Conservation (phyloP, 2,797 vertebrate species). For the Mormyrus hasselquistii region DNA sequence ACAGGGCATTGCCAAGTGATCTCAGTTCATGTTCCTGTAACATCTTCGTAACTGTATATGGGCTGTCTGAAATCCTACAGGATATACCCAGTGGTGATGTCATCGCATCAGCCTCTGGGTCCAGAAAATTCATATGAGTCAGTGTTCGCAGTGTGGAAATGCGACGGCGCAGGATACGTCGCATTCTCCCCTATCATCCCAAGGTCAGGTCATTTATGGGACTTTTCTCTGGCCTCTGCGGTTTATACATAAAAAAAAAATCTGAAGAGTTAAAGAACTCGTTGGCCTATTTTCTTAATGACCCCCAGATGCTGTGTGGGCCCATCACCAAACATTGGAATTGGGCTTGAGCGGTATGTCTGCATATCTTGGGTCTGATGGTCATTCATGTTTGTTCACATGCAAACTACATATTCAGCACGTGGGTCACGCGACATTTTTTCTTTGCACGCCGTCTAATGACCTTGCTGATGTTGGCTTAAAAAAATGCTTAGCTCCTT, state of each 20-base stretch:
- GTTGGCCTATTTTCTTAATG: not conserved
- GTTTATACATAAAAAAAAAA: not conserved
- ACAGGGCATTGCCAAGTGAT: not conserved
- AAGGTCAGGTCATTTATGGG: not conserved
- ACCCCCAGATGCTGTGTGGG: not conserved
- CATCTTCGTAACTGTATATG: not conserved
- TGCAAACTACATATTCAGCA: slow-evolving; percentile 50
- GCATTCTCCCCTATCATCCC: not conserved
- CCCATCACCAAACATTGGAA: not conserved
- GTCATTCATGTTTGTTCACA: slow-evolving; percentile 35
- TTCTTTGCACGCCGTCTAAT: slow-evolving; percentile 21
- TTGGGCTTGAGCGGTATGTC: not conserved
- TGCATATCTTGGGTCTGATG: not conserved
- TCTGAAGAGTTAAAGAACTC: not conserved
- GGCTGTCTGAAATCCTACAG: not conserved
- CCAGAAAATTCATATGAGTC: not conserved
- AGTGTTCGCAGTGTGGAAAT: not conserved
- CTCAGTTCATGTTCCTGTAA: not conserved
- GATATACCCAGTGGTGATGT: not conserved
- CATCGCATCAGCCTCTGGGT: not conserved
- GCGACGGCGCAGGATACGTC: not conserved
- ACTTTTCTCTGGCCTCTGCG: not conserved
- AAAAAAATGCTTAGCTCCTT: slow-evolving; percentile 20
- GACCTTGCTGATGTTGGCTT: slow-evolving; percentile 18
- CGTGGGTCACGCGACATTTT: slow-evolving; percentile 34